Base-by-base conservation (phyloP, 1,140 invertebrate species). In the Pteromalus puparum region DNA sequence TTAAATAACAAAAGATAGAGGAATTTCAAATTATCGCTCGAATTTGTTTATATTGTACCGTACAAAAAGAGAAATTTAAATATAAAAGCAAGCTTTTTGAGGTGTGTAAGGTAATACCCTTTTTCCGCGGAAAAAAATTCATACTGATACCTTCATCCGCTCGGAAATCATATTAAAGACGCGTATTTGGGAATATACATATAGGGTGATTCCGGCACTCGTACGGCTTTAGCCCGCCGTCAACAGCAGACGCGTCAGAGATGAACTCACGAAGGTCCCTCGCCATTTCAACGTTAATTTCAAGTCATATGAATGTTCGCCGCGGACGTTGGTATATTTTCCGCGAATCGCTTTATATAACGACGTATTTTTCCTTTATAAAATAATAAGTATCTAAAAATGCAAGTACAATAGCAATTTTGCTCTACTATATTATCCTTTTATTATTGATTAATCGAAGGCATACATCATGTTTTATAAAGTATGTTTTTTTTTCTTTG, bases 131-230 rank as follows among this genome's bases (percentile, higher is more conserved):
- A 15, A n/a, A 61, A 61, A 21, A 61, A 61, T 21, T n/a, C 53
- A 61, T 61, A 61, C 53, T 61, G 53, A 61, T 61, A 61, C 53
- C 21, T 61, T 61, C 68, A 70, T 70, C 68, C 68, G 68, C 28
- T 70, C 13, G 28, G 24, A 70, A 81, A 34, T 81, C 67, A 13
- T 28, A 74, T 82, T 74, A 38, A 46, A n/a, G 42, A 61, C 24
- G 21, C 34, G 13, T 75, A 65, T 75, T 75, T 75, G 6, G 12
- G 30, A 48, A 72, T 61, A 73, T 46, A 53, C 5, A 53, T 10
- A 24, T 26, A 28, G 15, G 28, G n/a, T 2, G n/a, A 26, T 76
- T 76, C 46, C 46, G 73, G 38, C 61, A 76, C 61, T 83, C 30
- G 38, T 34, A 72, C 30, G 78, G 78, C 65, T 80, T 34, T 70